Percentiles rank a stretch among this genome's conserved stretches.
These are phyloP conservation scores for Anhinga anhinga DNA, from an alignment of 2,113 vertebrate species.

Conservation along the genomic window DNA sequence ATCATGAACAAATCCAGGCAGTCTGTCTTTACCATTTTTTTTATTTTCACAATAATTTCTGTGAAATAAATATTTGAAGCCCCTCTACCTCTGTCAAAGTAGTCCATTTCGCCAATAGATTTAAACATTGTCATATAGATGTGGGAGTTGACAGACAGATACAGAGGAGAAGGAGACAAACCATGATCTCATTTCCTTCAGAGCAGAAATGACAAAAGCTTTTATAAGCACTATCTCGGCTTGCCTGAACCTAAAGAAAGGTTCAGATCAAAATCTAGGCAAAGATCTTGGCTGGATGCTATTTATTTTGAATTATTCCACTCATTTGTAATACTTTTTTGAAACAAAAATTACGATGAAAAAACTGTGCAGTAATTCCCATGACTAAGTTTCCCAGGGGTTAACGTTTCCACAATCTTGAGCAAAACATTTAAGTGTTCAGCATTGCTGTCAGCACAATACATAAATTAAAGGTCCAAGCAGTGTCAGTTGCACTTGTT, in stretches of 20 bases:
- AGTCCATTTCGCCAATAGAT: not conserved
- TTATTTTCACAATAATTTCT: not conserved
- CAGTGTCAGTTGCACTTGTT: conserved; percentile 42
- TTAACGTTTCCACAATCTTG: not conserved
- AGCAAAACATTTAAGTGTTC: not conserved
- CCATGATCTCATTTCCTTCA: not conserved
- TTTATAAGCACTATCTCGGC: not conserved
- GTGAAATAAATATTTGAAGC: not conserved
- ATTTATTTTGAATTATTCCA: conserved; percentile 15
- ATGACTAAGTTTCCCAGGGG: not conserved
- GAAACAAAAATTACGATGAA: not conserved
- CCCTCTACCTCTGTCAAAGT: not conserved
- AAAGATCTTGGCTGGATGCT: not conserved
- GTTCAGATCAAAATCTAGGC: not conserved
- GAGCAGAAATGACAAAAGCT: not conserved
- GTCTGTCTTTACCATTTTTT: not conserved
- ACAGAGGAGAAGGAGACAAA: not conserved
- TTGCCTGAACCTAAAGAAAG: not conserved
- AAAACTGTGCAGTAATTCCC: not conserved
- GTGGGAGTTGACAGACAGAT: not conserved
- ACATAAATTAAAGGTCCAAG: not conserved
- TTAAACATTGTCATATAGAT: not conserved
- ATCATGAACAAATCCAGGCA: not conserved
- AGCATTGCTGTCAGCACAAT: not conserved
- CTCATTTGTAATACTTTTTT: not conserved